phyloP scores from a whole-genome alignment of 1,140 invertebrate genomes.

The Pissodes strobi region DNA sequence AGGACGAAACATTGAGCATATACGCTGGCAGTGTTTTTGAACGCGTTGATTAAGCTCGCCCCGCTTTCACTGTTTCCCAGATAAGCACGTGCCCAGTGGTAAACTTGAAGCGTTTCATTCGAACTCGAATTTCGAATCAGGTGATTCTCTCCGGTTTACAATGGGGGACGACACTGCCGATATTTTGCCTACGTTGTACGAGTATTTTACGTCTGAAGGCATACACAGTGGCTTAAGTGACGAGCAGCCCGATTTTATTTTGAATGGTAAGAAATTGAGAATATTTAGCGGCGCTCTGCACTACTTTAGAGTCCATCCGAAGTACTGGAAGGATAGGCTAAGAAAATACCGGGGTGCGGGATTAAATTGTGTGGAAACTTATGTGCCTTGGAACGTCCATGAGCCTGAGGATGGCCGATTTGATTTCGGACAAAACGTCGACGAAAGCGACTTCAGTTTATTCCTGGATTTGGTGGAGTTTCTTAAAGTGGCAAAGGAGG shows the following conservation, averaged over 20 bases:
- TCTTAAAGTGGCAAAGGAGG: constrained; percentile 78
- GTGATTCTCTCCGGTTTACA: not conserved
- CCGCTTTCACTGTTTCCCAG: no score
- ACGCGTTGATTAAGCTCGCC: no score
- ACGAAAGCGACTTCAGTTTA: constrained; percentile 74
- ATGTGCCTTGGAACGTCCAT: constrained; percentile 93
- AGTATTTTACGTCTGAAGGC: constrained; percentile 47
- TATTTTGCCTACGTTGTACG: constrained; percentile 46
- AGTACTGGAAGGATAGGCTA: constrained; percentile 60
- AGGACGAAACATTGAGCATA: no score
- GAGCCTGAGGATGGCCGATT: constrained; percentile 67
- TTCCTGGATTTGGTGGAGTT: constrained; percentile 65
- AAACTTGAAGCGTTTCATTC: no score
- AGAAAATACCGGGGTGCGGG: constrained; percentile 79
- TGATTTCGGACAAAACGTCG: constrained; percentile 67
- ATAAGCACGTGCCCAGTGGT: no score
- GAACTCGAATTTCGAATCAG: not conserved
- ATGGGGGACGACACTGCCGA: not conserved
- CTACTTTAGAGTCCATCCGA: constrained; percentile 83
- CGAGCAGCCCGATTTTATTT: constrained; percentile 43
- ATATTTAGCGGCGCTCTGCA: constrained; percentile 78
- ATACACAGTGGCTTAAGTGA: constrained; percentile 44
- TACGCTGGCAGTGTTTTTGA: no score
- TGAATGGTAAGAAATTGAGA: constrained; percentile 47
- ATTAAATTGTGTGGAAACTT: constrained; percentile 90